A percentile compares a stretch with the other conserved stretches of the same genome.
These are phyloP conservation scores for Lepidocyrtinus sp. DNA, from an alignment of 2,888 invertebrate species.

Conservation along the genomic window DNA sequence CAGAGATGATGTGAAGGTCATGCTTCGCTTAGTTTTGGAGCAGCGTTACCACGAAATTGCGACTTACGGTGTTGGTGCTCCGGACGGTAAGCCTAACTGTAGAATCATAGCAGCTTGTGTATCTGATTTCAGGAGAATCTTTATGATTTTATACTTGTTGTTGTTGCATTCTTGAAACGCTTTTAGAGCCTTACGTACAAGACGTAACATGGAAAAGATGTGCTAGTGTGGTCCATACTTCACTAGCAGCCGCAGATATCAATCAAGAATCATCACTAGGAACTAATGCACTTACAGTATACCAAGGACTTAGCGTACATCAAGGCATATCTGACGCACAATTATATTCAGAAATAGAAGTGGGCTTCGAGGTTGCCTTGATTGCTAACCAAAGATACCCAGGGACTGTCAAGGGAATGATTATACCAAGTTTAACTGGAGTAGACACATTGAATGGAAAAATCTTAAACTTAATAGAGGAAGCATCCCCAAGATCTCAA, in stretches of 20 bases:
- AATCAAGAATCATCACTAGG: slow-evolving; percentile 21
- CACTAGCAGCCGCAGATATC: slow-evolving; percentile 31
- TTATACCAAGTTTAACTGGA: neutral
- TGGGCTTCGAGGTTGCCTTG: slow-evolving; percentile 27
- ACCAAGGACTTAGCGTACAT: slow-evolving; percentile 3
- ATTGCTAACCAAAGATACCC: slow-evolving; percentile 17
- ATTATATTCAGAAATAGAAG: slow-evolving; percentile 19
- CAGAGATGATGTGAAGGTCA: slow-evolving; percentile 25
- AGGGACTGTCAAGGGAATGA: slow-evolving; percentile 11
- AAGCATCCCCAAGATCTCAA: neutral
- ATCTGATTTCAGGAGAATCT: too few species aligned
- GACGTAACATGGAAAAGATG: neutral
- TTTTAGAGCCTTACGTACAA: neutral
- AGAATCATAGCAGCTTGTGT: too few species aligned
- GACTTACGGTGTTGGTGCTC: slow-evolving; percentile 41
- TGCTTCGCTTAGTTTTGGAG: slow-evolving; percentile 15
- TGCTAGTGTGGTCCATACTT: slow-evolving; percentile 26
- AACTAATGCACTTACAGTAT: too few species aligned
- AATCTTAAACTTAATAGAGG: neutral
- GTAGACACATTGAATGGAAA: neutral
- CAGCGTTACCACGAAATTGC: slow-evolving; percentile 4
- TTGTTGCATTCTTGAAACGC: too few species aligned
- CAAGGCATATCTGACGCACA: slow-evolving; percentile 24
- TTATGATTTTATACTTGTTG: too few species aligned
- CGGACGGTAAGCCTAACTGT: slow-evolving; percentile 9